Percentiles rank a stretch among this genome's conserved stretches.
phyloP scores from a whole-genome alignment of 2,888 invertebrate genomes.

The Scaptomyza parva region DNA sequence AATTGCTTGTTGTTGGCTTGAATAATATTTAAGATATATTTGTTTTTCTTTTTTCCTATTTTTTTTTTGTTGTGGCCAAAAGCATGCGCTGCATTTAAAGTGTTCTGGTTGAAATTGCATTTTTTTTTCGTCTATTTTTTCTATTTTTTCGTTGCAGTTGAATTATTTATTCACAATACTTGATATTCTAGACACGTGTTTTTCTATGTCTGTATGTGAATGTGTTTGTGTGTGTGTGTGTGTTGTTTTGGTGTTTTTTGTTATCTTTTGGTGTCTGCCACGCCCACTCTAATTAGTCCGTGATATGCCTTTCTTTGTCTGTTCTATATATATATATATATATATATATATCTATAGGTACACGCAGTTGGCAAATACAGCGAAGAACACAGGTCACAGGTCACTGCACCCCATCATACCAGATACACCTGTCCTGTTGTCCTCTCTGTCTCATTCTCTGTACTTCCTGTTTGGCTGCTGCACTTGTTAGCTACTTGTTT shows the following conservation, averaged over 20 bases:
- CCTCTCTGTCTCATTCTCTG: not conserved
- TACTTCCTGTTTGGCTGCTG: constrained; percentile 26
- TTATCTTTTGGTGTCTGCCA: constrained; percentile 4
- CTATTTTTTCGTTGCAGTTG: not conserved
- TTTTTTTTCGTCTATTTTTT: not conserved
- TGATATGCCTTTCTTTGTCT: constrained; percentile 22
- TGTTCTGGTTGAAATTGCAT: not conserved
- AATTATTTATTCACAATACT: constrained; percentile 4
- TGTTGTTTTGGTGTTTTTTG: no score
- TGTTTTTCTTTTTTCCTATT: not conserved
- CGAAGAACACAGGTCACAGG: constrained; percentile 58
- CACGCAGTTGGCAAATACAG: constrained; percentile 28
- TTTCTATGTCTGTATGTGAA: constrained; percentile 5
- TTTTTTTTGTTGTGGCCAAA: not conserved
- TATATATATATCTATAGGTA: no score
- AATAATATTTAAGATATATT: constrained; percentile 15
- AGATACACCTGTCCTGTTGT: no score
- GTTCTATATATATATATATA: not conserved
- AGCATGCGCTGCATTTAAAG: constrained; percentile 7
- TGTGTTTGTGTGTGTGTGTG: constrained; percentile 9
- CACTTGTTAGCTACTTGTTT: constrained; percentile 75
- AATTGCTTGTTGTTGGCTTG: constrained; percentile 30
- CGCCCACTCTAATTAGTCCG: constrained; percentile 53
- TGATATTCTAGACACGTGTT: constrained; percentile 13
- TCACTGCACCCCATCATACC: constrained; percentile 61